Evolutionary conservation across 30 jellyfish, hydroid and myxozoan genomes (phyloP).

Genomic region (Turritopsis rubra): DNA sequence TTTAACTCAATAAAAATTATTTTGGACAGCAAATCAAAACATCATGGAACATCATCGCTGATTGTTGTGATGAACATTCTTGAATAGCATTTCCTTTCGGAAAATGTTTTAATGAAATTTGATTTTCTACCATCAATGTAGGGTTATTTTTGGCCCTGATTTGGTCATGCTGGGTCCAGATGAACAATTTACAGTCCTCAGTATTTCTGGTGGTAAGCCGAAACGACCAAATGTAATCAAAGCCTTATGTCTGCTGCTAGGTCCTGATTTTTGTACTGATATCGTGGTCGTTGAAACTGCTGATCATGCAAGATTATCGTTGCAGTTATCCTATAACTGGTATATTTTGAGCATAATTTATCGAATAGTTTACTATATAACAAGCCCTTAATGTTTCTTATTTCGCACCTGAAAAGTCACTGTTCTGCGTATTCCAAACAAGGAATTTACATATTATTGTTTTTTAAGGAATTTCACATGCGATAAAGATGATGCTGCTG

Average conservation of each 20-base stretch:
- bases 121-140: not conserved
- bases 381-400: too few relatives aligned
- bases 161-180: constrained; percentile 98
- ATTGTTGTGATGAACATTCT: too few relatives aligned
- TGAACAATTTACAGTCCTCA: constrained; percentile 87
- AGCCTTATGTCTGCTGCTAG: constrained; percentile 87
- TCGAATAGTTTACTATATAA: not conserved
- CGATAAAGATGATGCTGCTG: constrained; percentile 56
- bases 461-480: constrained; percentile 64
- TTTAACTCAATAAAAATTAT: too few relatives aligned
- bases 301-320: constrained; percentile 91
- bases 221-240: constrained; percentile 87
- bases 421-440: not conserved
- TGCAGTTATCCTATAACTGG: constrained; percentile 94
- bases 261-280: constrained; percentile 97
- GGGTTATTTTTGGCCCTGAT: constrained; percentile 97
- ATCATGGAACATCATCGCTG: too few relatives aligned
- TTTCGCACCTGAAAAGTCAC: not conserved
- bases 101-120: too few relatives aligned
- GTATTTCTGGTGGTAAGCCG: constrained; percentile 98
- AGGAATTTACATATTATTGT: too few relatives aligned
- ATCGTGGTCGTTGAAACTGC: constrained; percentile 97
- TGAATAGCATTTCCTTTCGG: too few relatives aligned
- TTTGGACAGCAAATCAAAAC: too few relatives aligned
- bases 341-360: not conserved